phyloP scores from a whole-genome alignment of 53 echinoderm and acorn worm species.

The Paracentrotus lividus region DNA sequence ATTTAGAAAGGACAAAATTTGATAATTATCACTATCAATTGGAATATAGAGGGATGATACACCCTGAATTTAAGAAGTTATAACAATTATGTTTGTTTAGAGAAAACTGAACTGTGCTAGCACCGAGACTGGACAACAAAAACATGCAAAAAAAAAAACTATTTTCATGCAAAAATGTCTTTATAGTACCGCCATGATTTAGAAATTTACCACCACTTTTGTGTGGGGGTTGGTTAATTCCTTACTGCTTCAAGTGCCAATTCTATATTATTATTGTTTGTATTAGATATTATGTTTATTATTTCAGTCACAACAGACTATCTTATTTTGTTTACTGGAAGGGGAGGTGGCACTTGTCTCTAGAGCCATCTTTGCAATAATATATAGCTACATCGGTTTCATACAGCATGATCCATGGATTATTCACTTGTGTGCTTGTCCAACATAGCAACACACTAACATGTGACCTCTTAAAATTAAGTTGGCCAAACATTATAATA shows the following conservation, averaged over 20 bases:
- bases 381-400: too few species aligned
- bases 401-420: too few species aligned
- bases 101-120: not conserved
- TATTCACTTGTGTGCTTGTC: too few species aligned
- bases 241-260: constrained; percentile 49
- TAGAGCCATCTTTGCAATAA: too few species aligned
- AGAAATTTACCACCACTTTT: not conserved
- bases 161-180: not conserved
- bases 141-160: not conserved
- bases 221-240: not conserved
- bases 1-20: not conserved
- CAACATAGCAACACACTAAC: too few species aligned
- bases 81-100: not conserved
- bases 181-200: not conserved
- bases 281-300: not conserved
- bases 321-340: not conserved
- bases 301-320: not conserved
- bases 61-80: not conserved
- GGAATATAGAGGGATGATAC: not conserved
- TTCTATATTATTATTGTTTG: not conserved
- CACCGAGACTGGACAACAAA: not conserved
- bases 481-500: too few species aligned
- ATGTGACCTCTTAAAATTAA: too few species aligned
- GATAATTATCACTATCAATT: not conserved
- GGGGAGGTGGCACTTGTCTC: too few species aligned